Evolutionary conservation across 1,140 invertebrate species (phyloP).

Genomic region (Homarus americanus): DNA sequence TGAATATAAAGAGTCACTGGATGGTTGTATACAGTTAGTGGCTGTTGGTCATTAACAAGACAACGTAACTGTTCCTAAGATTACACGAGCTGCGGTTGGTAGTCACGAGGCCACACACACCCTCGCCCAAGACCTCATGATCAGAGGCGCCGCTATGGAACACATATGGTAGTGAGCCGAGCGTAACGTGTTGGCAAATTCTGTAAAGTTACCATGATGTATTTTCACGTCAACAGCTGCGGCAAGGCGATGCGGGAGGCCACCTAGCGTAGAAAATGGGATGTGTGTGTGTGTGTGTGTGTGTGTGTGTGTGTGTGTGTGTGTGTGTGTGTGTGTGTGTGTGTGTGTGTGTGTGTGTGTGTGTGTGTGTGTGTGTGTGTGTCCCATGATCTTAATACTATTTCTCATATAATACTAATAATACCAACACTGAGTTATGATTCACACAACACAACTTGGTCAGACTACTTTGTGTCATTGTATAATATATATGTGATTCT

Average conservation of each 20-base stretch:
- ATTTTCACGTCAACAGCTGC: constrained; percentile 54
- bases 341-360: constrained; percentile 39
- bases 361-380: constrained; percentile 45
- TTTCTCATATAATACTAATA: no score
- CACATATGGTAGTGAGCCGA: constrained; percentile 1
- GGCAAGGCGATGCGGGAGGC: constrained; percentile 13
- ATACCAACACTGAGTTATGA: no score
- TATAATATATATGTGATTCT: no score
- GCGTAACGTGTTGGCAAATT: constrained; percentile 32
- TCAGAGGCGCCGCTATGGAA: background rate
- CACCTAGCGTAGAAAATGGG: background rate
- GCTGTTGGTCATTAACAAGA: background rate
- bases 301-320: constrained; percentile 23
- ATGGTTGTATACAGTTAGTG: background rate
- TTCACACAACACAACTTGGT: no score
- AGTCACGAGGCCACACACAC: background rate
- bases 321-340: constrained; percentile 7
- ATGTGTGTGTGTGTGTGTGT: background rate
- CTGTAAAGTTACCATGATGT: constrained; percentile 54
- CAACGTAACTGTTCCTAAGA: background rate
- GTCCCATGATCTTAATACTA: background rate
- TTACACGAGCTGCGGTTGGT: background rate
- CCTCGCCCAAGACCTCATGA: background rate
- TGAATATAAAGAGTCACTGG: background rate
- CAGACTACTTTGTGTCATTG: no score